Conservation (phyloP, 2,797 vertebrate genomes). For the Sebastes umbrosus region DNA sequence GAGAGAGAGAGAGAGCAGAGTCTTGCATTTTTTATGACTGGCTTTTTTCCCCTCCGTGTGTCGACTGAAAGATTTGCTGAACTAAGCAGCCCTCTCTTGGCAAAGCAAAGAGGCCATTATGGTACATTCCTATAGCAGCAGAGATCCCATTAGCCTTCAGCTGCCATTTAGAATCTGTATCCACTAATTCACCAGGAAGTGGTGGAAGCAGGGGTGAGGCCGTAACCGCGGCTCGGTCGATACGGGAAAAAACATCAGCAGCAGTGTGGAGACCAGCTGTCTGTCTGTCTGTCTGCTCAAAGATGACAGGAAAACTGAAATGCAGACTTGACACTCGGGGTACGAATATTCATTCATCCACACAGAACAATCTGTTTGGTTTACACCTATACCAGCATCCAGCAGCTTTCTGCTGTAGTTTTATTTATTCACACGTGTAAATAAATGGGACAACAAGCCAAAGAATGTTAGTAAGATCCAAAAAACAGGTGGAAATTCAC, state of each 20-base stretch:
- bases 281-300: neutral
- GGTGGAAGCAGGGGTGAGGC: neutral
- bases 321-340: neutral
- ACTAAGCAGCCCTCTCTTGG: neutral
- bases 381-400: neutral
- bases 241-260: neutral
- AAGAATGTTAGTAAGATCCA: neutral
- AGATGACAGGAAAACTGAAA: neutral
- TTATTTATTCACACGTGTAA: neutral
- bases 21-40: slow-evolving; percentile 63
- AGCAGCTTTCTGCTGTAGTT: neutral
- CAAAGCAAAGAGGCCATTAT: slow-evolving; percentile 44
- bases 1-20: neutral
- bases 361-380: neutral
- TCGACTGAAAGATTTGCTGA: neutral
- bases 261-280: neutral
- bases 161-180: slow-evolving; percentile 6
- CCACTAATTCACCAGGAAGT: slow-evolving; percentile 38
- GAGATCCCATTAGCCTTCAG: slow-evolving; percentile 41
- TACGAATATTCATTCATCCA: neutral
- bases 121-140: neutral
- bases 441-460: neutral
- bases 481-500: too few relatives aligned
- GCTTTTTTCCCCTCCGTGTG: neutral
- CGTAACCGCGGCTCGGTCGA: slow-evolving; percentile 2